phyloP scores from a whole-genome alignment of 2,797 vertebrate species.

The Poecilia gillii region DNA sequence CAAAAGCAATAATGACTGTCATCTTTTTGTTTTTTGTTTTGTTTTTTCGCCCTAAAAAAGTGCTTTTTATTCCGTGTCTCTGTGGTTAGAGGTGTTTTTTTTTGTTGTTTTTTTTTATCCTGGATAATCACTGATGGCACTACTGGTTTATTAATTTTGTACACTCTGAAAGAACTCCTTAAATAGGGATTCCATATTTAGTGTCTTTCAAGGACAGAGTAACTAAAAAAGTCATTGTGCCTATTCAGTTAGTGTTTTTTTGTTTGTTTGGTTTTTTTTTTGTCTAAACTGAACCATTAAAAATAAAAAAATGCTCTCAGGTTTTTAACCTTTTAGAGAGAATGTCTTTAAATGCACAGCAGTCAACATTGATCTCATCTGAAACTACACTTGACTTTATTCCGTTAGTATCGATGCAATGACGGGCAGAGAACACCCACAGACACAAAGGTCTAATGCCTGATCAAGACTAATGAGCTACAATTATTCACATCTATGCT shows the following conservation, averaged over 20 bases:
- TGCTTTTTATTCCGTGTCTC: background rate
- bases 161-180: background rate
- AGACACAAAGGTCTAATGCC: slow-evolving; percentile 24
- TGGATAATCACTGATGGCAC: background rate
- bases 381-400: slow-evolving; percentile 30
- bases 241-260: background rate
- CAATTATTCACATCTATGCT: slow-evolving; percentile 60
- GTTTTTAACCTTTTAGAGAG: slow-evolving; percentile 19
- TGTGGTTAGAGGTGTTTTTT: background rate
- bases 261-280: background rate
- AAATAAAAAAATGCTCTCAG: slow-evolving; percentile 20
- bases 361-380: slow-evolving; percentile 28
- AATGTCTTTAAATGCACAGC: slow-evolving; percentile 33
- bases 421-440: background rate
- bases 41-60: background rate
- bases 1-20: background rate
- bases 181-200: background rate
- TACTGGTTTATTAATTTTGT: background rate
- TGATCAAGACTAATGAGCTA: slow-evolving; percentile 35
- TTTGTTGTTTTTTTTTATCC: background rate
- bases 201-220: background rate
- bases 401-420: slow-evolving; percentile 36
- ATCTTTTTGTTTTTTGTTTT: background rate
- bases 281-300: slow-evolving; percentile 10
- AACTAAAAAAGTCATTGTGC: background rate